phyloP scores from a whole-genome alignment of 2,797 vertebrate genomes.

The Picus viridis region DNA sequence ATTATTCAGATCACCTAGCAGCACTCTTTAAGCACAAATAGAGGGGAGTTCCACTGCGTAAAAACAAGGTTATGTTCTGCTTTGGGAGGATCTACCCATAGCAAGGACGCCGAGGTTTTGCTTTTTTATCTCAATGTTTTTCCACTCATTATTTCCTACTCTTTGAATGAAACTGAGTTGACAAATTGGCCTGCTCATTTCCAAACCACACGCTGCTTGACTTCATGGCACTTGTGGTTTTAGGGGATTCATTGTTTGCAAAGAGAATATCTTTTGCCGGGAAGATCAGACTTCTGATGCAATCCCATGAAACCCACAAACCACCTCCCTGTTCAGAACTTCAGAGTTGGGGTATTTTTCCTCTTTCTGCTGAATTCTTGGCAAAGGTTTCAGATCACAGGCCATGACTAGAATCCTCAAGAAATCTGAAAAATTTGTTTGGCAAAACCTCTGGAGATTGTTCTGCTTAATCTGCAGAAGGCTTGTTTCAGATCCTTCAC shows the following conservation, averaged over 20 bases:
- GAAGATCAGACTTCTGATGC: conserved; percentile 71
- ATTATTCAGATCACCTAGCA: conserved; percentile 11
- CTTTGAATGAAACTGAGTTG: conserved; percentile 62
- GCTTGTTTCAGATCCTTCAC: background rate
- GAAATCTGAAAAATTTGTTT: conserved; percentile 57
- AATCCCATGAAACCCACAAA: conserved; percentile 72
- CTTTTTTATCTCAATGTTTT: conserved; percentile 57
- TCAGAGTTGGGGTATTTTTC: conserved; percentile 31
- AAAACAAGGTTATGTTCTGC: conserved; percentile 11
- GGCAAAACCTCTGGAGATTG: conserved; percentile 45
- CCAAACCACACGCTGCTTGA: conserved; percentile 68
- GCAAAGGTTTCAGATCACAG: conserved; percentile 43
- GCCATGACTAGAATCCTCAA: conserved; percentile 42
- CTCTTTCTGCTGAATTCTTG: conserved; percentile 52
- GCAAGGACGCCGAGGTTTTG: conserved; percentile 28
- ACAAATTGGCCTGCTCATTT: conserved; percentile 61
- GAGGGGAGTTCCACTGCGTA: background rate
- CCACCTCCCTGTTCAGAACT: conserved; percentile 57
- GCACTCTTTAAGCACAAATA: background rate
- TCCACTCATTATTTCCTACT: conserved; percentile 51
- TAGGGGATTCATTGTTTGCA: conserved; percentile 64
- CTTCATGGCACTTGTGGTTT: conserved; percentile 69
- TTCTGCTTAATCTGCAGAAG: conserved; percentile 47
- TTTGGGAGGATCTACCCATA: conserved; percentile 6
- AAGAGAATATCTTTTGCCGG: conserved; percentile 55